Base-by-base conservation (phyloP, 92 coral and sea anemone species). In the Zoanthus sansibaricus region DNA sequence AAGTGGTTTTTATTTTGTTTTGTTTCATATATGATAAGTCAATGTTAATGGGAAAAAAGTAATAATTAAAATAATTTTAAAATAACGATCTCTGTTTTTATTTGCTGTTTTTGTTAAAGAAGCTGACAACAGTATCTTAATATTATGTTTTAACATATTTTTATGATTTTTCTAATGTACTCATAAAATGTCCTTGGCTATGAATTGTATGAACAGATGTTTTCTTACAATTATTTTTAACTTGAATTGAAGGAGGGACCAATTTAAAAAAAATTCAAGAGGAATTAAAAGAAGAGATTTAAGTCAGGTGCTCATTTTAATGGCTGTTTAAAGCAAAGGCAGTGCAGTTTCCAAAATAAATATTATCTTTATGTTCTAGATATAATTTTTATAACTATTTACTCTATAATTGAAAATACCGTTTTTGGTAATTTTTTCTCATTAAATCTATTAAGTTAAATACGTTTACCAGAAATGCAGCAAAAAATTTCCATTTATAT, bases 1-100 rank as follows among this genome's bases (percentile, higher is more conserved):
- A 76, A 76, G 82, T 76, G 18, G 54, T 76, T 76, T 49, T 47
- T 9, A 46, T 55, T 37, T 76, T 76, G 46, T 76, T 52, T 47
- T 44, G 18, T 49, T 47, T 47, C 30, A 7, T 21, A 30, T 47
- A 54, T 46, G 30, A 45, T 2, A 15, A 45, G 8, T 62, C 7
- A 49, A 3, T 49, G 55, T 49, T 49, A 20, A 7, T 62, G 21
- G 30, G 17, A 9, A 62, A 25, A 62, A 62, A 17, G 25, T 20
- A 62, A 62, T 3, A 25, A 25, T 25, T 25, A 10, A 62, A 16
- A 62, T 5, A 5, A 62, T 5, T 2, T 25, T 25, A 25, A 62
- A 62, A 62, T 5, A 62, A 62, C 6, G 0, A 17, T 62, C 69
- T 17, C 20, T 62, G 25, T 62, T 62, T 62, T 17, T 62, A 62